Base-by-base conservation (phyloP, 2,797 vertebrate genomes). In the Artibeus jamaicensis region DNA sequence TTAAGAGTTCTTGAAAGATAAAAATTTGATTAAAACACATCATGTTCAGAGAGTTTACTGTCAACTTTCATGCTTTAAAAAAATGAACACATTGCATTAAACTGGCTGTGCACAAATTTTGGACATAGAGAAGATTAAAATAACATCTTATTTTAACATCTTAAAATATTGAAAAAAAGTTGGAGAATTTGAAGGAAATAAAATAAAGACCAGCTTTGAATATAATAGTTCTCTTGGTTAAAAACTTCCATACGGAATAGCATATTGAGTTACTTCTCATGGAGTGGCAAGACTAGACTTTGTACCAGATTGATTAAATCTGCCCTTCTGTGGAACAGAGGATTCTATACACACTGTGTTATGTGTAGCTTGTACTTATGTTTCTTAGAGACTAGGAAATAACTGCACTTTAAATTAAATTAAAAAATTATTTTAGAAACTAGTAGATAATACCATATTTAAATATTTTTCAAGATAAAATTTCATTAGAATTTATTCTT, bases 221-320 rank as follows among this genome's bases (percentile, higher is more conserved):
- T 55, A 79, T 90, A 62, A 96, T 42, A 42, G 7, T 15, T 84
- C 15, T 12, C 7, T 62, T 46, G 37, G 21, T 44, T 68, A 82
- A 82, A 73, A 91, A 24, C 21, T 34, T 90, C 34, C 68, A 59
- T 82, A 48, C 71, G 14, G 37, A 87, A 53, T 48, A 81, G 29
- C 12, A 91, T 70, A 90, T 92, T 86, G 67, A 93, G 34, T 67
- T 93, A 37, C 34, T 87, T 87, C n/a, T 94, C 37, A 81, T 57
- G 44, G 29, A 92, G 24, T 87, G 46, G 26, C 39, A 90, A 73
- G 53, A 88, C 11, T 71, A 32, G 85, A n/a, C 19, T 62, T 44
- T 78, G n/a, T 77, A 74, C 3, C 42, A 81, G 68, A 88, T 34
- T 90, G 62, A 78, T 26, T 39, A 24, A 92, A 39, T 59, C 22